Percentiles rank a stretch among this genome's conserved stretches.
Conservation (phyloP, 2,797 vertebrate genomes). For the Mus caroli region DNA sequence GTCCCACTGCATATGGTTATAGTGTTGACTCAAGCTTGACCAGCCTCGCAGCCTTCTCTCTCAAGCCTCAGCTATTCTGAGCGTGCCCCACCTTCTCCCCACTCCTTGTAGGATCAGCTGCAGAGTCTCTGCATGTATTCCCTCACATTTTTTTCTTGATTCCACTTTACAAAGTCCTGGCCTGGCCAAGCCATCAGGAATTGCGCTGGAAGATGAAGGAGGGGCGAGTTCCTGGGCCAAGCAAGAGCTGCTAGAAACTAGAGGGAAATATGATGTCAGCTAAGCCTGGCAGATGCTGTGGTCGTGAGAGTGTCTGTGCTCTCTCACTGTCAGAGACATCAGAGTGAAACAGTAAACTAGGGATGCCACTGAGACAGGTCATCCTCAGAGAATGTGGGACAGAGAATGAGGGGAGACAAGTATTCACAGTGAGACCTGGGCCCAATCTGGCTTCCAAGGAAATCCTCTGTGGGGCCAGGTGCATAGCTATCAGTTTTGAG, state of each 20-base stretch:
- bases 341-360: background rate
- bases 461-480: background rate
- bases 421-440: background rate
- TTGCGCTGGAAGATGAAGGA: background rate
- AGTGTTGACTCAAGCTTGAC: background rate
- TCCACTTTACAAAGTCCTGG: background rate
- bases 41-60: background rate
- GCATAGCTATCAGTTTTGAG: too few relatives aligned
- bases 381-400: background rate
- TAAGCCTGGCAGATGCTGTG: too few relatives aligned
- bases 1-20: too few relatives aligned
- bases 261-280: background rate
- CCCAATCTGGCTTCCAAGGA: background rate
- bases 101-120: too few relatives aligned
- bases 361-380: background rate
- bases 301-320: background rate
- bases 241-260: background rate
- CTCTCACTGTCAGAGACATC: background rate
- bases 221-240: background rate
- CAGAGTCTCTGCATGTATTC: too few relatives aligned
- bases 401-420: background rate
- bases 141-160: too few relatives aligned
- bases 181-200: background rate
- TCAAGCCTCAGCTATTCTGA: background rate
- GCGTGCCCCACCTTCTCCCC: too few relatives aligned